Base-by-base conservation (phyloP, 1,140 invertebrate genomes). In the Cotesia chilonis region DNA sequence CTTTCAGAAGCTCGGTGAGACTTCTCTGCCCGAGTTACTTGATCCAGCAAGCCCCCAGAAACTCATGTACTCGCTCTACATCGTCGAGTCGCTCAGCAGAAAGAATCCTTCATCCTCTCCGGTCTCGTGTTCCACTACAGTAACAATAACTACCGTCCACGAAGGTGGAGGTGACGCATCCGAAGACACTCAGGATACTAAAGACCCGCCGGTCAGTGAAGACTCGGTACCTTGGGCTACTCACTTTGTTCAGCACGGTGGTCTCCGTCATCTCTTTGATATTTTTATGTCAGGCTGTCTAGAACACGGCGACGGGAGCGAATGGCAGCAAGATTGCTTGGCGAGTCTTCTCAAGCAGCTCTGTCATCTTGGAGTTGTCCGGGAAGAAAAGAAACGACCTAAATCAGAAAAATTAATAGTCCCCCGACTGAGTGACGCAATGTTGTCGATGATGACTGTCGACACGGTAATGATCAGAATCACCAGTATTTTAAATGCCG, bases 301-400 rank as follows among this genome's bases (percentile, higher is more conserved):
- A 4, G 83, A 90, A 14, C 89, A 91, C 57, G 90, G 90, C 61
- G 90, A 94, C 70, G 90, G 93, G 55, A 94, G 92, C 76, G 94
- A 98, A 86, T 98, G 96, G 96, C 93, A 95, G 68, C 96, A 97
- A 84, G 96, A 98, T 80, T 97, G 96, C 82, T 87, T 98, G 7
- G 95, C 95, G 0, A 93, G 94, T 77, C 83, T 98, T 9, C 81
- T 98, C 12, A 94, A 95, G 77, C 88, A 96, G 69, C 84, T 98
- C 17, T 97, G 93, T 84, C 92, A 95, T 72, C 90, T 97, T 59
- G 95, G 96, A 0, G 93, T 96, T 3, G 82, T 83, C 3, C 82
- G 78, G 41, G 88, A 93, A 68, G 88, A 87, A 57, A 81, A 88
- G 14, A 88, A 88, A 70, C 79, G 85, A 12, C 81, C 78, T 4